Evolutionary conservation across 2,888 invertebrate species (phyloP).

Genomic region (Lymantria dispar): DNA sequence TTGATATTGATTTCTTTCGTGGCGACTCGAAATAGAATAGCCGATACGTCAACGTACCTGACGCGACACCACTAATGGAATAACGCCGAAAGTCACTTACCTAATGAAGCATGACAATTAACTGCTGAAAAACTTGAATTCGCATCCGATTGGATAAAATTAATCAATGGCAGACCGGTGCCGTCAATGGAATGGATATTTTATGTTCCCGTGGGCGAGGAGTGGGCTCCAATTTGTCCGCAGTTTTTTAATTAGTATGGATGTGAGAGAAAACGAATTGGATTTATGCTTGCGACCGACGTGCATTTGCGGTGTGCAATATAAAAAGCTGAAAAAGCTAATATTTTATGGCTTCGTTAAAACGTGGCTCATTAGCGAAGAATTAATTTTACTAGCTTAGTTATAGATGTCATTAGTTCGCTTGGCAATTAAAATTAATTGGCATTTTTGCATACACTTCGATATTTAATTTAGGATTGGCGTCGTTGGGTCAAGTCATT

Average conservation of each 20-base stretch:
- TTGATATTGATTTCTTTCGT: constrained; percentile 16
- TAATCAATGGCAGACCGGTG: constrained; percentile 66
- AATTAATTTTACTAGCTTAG: constrained; percentile 29
- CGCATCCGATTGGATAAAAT: constrained; percentile 73
- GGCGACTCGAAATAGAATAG: constrained; percentile 13
- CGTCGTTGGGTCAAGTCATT: neutral
- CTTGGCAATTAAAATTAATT: constrained; percentile 34
- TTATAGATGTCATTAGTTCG: constrained; percentile 28
- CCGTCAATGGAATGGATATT: constrained; percentile 74
- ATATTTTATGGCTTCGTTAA: constrained; percentile 37
- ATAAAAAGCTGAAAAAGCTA: constrained; percentile 35
- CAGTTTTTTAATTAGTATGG: constrained; percentile 79
- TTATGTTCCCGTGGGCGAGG: constrained; percentile 76
- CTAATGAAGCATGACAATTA: constrained; percentile 70
- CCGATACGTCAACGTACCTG: constrained; percentile 8
- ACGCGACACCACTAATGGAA: constrained; percentile 28
- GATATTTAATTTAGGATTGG: constrained; percentile 14
- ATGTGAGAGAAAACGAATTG: constrained; percentile 74
- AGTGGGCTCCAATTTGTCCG: constrained; percentile 76
- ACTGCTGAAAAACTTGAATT: constrained; percentile 68
- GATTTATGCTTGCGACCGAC: constrained; percentile 56
- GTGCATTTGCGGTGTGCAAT: constrained; percentile 33
- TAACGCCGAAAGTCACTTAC: constrained; percentile 40
- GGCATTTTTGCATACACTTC: constrained; percentile 20
- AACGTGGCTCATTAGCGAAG: constrained; percentile 33